A percentile compares a stretch with the other conserved stretches of the same genome.
Evolutionary conservation across 2,797 vertebrate genomes (phyloP).

Genomic region (Otolemur crassicaudatus): DNA sequence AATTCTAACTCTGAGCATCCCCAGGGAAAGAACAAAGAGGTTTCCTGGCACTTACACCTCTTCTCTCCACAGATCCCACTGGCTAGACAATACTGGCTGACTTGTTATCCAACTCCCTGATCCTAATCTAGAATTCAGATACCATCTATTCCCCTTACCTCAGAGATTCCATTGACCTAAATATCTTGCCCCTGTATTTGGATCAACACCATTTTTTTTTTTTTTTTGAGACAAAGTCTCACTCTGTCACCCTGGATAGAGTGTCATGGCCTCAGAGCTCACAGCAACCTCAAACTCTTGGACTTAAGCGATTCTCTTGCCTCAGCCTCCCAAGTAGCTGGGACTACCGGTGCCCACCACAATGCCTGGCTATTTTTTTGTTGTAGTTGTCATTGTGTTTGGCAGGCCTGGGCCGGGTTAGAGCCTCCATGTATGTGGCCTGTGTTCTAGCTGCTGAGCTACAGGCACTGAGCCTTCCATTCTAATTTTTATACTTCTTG

Average conservation of each 20-base stretch:
- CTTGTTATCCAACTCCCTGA: background rate
- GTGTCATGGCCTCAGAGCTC: too few species aligned
- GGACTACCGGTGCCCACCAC: too few species aligned
- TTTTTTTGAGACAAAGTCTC: too few species aligned
- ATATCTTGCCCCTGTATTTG: background rate
- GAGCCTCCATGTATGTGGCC: too few species aligned
- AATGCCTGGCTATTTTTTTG: too few species aligned
- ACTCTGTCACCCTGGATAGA: too few species aligned
- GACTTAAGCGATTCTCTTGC: too few species aligned
- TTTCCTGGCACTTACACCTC: background rate
- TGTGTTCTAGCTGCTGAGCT: too few species aligned
- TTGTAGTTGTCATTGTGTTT: too few species aligned
- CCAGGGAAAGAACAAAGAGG: background rate
- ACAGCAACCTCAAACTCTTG: too few species aligned
- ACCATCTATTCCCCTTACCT: background rate
- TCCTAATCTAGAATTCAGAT: background rate
- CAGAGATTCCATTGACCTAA: background rate
- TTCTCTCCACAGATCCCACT: background rate
- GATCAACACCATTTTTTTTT: background rate
- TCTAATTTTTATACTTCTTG: background rate
- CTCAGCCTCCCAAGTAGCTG: too few species aligned
- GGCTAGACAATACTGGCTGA: background rate
- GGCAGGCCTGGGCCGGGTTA: too few species aligned
- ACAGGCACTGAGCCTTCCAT: background rate
- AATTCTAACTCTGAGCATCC: background rate